Base-by-base conservation (phyloP, 1,140 invertebrate species). In the Mycetomoellerius zeteki region DNA sequence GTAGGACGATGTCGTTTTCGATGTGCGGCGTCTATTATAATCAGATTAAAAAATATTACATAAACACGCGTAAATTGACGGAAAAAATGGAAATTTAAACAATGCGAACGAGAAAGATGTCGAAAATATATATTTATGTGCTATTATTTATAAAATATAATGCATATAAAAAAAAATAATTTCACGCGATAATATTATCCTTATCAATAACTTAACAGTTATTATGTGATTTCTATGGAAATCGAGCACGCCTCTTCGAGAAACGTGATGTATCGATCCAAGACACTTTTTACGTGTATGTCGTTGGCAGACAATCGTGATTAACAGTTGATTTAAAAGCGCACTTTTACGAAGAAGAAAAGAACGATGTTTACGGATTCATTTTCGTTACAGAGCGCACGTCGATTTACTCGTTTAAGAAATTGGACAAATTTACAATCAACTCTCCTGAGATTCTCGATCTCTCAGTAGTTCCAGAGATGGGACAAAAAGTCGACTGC, bases 361-460 rank as follows among this genome's bases (percentile, higher is more conserved):
- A 67, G 64, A n/a, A 21, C 56, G 56, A 77, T 24, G 14, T 16
- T 50, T n/a, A 19, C 58, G n/a, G n/a, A n/a, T 27, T 67, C 77
- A 52, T n/a, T 78, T 78, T 78, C 43, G 56, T 86, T 69, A 24
- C 30, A 21, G 64, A 56, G 33, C 75, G 27, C 16, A 6, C 27
- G 72, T 54, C 24, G 54, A 65, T 24, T n/a, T 78, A 62, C 24
- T 58, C 33, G 10, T 77, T 88, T 33, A 8, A 12, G 60, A 77
- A 43, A 86, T 62, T 73, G 71, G 50, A 78, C 82, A 86, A 89
- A 90, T 90, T 90, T 90, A 90, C 73, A 78, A 89, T 75, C 85
- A 80, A 64, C 73, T 60, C 67, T 87, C 33, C 27, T 47, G 72
- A 85, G 47, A 47, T 37, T 21, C 0, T 12, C 81, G 14, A 78